Evolutionary conservation across 2,797 vertebrate species (phyloP).

Genomic region (Cirrhinus molitorella): DNA sequence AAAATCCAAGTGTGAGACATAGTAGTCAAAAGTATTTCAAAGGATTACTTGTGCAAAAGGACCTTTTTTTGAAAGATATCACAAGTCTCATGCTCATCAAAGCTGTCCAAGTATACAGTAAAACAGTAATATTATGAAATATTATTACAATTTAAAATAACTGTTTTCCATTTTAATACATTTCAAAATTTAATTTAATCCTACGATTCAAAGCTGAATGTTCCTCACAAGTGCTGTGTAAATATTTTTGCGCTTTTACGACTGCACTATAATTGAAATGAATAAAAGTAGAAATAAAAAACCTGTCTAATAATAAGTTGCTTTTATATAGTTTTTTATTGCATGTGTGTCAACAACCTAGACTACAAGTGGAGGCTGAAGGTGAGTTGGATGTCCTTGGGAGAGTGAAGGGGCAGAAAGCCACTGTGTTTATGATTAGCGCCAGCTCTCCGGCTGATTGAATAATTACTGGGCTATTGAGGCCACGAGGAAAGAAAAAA

Average conservation of each 20-base stretch:
- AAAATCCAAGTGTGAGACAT: no score
- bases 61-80: no score
- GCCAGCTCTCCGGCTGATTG: slow-evolving; percentile 74
- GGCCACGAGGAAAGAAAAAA: slow-evolving; percentile 26
- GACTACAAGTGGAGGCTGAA: slow-evolving; percentile 58
- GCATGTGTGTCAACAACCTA: neutral
- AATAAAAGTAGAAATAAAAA: neutral
- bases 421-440: slow-evolving; percentile 68
- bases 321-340: neutral
- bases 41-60: no score
- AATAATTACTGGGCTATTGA: slow-evolving; percentile 66
- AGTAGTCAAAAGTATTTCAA: no score
- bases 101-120: no score
- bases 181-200: no score
- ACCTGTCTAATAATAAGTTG: neutral
- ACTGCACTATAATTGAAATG: neutral
- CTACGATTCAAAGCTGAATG: no score
- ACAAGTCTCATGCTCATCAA: no score
- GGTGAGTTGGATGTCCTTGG: slow-evolving; percentile 65
- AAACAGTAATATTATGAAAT: no score
- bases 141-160: no score
- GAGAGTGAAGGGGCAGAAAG: slow-evolving; percentile 50
- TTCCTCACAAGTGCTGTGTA: neutral
- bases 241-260: no score
- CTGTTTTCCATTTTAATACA: no score